Evolutionary conservation across 2,797 vertebrate genomes (phyloP), one percentile per base, ranked within the genome.

Genomic region (Sebastes nivosus): DNA sequence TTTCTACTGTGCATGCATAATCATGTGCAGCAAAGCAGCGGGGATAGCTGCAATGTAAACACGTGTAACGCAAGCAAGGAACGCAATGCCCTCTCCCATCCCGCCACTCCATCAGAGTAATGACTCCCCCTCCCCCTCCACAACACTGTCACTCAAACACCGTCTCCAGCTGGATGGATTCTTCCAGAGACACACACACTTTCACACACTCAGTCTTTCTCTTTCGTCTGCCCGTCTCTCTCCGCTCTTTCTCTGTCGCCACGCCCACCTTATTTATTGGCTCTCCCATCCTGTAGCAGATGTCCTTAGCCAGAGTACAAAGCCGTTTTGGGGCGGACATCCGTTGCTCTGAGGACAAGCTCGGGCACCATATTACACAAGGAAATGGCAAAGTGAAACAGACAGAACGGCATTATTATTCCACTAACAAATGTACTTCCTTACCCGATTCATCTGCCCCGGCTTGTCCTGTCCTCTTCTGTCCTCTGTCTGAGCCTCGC

Each of bases 111-210:
- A 75, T 89, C 84, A 88, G 82, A 82, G 76, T 88, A 88, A 91
- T 89, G 87, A 87, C 72, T 90, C 64, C 36, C 72, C 84, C 78
- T 65, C 72, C 74, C 82, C 57, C 57, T 71, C 74, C 52, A 71
- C 58, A 80, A 57, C 65, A 18, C 87, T 93, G 93, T 93, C 94
- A 93, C 80, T 94, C 93, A 94, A 83, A 83, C 73, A 81, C 58
- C 82, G 87, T 90, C 79, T 90, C 52, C 24, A 55, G 67, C 68
- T 68, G 42, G 80, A 92, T 86, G 88, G 90, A 94, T 93, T 88
- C 84, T 71, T 83, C 79, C 67, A 68, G 18, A 80, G 84, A 70
- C 81, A 65, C 32, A 59, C 80, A 70, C 70, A 82, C 38, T 42
- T 42, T 52, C 58, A 25, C 64, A 34, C 72, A 61, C 14, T 32